These are phyloP conservation scores for Campylorhamphus procurvoides DNA, from an alignment of 2,113 vertebrate genomes.

Conservation along the genomic window DNA sequence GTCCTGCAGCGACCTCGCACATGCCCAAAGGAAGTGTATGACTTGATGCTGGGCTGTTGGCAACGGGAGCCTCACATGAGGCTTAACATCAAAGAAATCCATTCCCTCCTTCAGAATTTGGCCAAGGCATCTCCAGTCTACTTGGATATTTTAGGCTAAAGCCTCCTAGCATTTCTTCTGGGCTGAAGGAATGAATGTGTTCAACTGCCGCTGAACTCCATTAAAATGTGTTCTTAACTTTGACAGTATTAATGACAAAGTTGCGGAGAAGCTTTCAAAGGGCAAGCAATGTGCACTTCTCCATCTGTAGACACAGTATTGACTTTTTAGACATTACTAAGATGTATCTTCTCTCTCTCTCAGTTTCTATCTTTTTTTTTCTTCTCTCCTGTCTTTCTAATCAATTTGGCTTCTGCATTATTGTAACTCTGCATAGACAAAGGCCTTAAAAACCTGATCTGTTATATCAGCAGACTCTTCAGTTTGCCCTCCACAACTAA, in stretches of 20 bases:
- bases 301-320: constrained; percentile 76
- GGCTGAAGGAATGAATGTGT: constrained; percentile 70
- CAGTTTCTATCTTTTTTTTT: constrained; percentile 50
- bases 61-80: constrained; percentile 97
- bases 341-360: constrained; percentile 69
- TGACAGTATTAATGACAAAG: constrained; percentile 78
- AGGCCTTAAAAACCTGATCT: constrained; percentile 90
- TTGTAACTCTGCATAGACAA: constrained; percentile 88
- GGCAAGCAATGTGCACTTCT: constrained; percentile 78
- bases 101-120: constrained; percentile 94
- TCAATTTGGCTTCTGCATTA: constrained; percentile 84
- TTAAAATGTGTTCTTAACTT: constrained; percentile 77
- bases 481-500: constrained; percentile 81
- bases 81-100: constrained; percentile 98
- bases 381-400: constrained; percentile 70
- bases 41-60: constrained; percentile 99
- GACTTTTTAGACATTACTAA: constrained; percentile 76
- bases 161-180: constrained; percentile 52
- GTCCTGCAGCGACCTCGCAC: constrained; percentile 96
- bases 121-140: constrained; percentile 98
- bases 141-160: constrained; percentile 97
- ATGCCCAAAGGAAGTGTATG: constrained; percentile 97
- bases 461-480: constrained; percentile 81
- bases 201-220: constrained; percentile 78
- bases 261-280: constrained; percentile 78